A percentile compares a stretch with the other conserved stretches of the same genome.
Conservation (phyloP, 2,888 invertebrate genomes). For the Drosophila rellima region DNA sequence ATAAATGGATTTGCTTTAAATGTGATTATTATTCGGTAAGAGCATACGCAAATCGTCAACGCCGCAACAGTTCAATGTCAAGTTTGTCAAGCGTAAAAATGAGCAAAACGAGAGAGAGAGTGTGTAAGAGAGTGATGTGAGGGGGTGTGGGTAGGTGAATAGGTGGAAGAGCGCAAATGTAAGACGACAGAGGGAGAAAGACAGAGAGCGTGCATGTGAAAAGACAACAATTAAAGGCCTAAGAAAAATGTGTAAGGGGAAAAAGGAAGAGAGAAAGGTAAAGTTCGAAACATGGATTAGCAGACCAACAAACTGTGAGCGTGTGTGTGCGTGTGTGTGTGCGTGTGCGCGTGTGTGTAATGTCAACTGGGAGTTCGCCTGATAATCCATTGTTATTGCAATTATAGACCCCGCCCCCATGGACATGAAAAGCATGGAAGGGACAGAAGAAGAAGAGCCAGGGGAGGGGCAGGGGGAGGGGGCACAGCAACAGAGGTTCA, state of each 20-base stretch:
- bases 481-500: conserved; percentile 30
- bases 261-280: conserved; percentile 27
- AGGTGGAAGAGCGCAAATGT: conserved; percentile 2
- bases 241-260: conserved; percentile 37
- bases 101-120: conserved; percentile 34
- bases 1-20: not conserved
- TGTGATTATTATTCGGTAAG: conserved; percentile 6
- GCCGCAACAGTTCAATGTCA: conserved; percentile 11
- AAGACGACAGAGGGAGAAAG: not conserved
- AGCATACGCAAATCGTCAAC: conserved; percentile 22
- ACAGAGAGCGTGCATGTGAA: conserved; percentile 18
- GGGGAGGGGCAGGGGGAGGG: not conserved
- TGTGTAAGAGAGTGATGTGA: conserved; percentile 17
- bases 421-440: not conserved
- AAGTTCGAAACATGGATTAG: conserved; percentile 20
- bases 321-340: not conserved
- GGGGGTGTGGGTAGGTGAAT: not conserved
- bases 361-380: conserved; percentile 33
- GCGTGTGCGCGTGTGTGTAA: conserved; percentile 2
- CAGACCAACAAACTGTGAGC: conserved; percentile 7
- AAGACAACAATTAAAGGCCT: conserved; percentile 51
- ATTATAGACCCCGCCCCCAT: conserved; percentile 26
- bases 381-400: conserved; percentile 39
- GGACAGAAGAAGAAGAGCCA: no score
- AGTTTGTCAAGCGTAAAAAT: conserved; percentile 72